Base-by-base conservation (phyloP, 2,888 invertebrate genomes). In the Polydrusus tereticollis region DNA sequence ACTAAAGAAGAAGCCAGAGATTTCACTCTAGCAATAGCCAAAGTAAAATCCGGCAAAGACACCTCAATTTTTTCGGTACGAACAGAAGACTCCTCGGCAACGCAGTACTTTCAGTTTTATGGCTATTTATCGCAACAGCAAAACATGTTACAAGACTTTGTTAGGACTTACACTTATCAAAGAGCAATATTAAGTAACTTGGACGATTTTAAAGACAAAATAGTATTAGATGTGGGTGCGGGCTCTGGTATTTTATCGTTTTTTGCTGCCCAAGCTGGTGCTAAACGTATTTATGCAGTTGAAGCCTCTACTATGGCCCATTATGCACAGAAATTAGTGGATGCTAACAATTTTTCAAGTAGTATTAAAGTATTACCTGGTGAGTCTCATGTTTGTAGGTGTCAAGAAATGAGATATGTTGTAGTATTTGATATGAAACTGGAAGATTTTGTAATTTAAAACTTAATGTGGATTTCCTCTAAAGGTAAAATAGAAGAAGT, bases 101-200 rank as follows among this genome's bases (percentile, higher is more conserved):
- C 95, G 87, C 99, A 99, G 87, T 99, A 99, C 89, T 99, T 99
- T 85, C 98, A 99, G 89, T 99, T 99, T 87, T 99, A 99, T 87
- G 98, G 99, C 76, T 99, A 98, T 87, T 88, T 99, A 78, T 98
- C 98, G 69, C 99, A 99, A 85, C 99, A 99, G 86, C 99, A 99
- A 87, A 99, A 99, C 84, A 99, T 99, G 99, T 95, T 99, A 94
- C 99, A 99, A 87, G 99, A 99, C 86, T 99, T 97, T 86, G 96
- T 99, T 76, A 90, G 99, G 79, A 99, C 99, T 52, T 96, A 97
- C 83, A 99, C 99, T 69, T 99, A 99, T 86, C 99, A 99, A 86
- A 91, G 96, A 81, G 99, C 99, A 68, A 98, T 99, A 84, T 88
- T 98, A 75, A 93, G 94, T 65, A 99, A 99, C 87, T 88, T 94